Conservation (phyloP, 1,140 invertebrate species). For the Xylocopa sonorina region DNA sequence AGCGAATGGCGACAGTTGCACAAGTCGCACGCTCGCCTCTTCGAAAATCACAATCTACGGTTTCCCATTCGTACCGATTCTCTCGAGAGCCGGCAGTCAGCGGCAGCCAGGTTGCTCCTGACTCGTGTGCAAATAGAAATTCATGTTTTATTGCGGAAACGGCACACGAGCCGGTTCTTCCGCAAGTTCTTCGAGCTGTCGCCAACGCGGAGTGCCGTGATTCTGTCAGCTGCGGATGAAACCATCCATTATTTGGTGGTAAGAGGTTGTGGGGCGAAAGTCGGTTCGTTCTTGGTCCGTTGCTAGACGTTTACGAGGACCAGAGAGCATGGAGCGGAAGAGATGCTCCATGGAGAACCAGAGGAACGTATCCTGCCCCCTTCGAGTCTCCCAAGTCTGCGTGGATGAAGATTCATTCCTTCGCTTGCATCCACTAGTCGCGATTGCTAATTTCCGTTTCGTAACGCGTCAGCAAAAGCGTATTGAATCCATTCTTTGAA, state of each 20-base stretch:
- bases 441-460: slow-evolving; percentile 18
- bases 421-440: not conserved
- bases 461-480: not conserved
- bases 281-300: slow-evolving; percentile 31
- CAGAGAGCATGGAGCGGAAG: not conserved
- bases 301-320: slow-evolving; percentile 1
- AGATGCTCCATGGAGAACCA: not conserved
- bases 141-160: not conserved
- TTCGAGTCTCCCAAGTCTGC: slow-evolving; percentile 14
- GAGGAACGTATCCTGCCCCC: not conserved
- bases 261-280: not conserved
- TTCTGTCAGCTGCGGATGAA: slow-evolving; percentile 42
- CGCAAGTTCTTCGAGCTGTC: not conserved
- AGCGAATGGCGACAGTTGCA: too few relatives aligned
- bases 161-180: not conserved
- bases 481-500: not conserved
- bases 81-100: too few relatives aligned
- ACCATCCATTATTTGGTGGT: not conserved
- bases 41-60: not conserved
- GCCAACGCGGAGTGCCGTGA: not conserved
- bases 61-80: not conserved
- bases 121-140: slow-evolving; percentile 25
- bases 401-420: slow-evolving; percentile 1
- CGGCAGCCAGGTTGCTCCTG: not conserved
- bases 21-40: too few relatives aligned